phyloP scores from a whole-genome alignment of 1,140 invertebrate genomes.

The Cyphomyrmex costatus region DNA sequence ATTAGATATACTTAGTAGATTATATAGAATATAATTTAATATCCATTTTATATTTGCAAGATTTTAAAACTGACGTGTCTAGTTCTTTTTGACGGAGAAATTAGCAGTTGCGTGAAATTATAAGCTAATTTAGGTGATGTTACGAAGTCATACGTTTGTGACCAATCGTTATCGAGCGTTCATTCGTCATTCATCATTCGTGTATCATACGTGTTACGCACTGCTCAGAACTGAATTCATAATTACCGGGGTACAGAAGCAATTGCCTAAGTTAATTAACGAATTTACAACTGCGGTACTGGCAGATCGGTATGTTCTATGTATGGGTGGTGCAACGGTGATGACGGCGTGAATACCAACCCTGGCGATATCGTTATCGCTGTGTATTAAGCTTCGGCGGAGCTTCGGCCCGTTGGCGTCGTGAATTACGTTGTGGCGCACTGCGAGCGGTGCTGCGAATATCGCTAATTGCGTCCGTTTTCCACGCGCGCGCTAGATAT shows the following conservation, averaged over 20 bases:
- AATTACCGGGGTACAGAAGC: slow-evolving; percentile 77
- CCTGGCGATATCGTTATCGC: slow-evolving; percentile 70
- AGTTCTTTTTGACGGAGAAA: neutral
- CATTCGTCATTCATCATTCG: slow-evolving; percentile 4
- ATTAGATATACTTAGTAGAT: no score
- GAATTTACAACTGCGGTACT: slow-evolving; percentile 82
- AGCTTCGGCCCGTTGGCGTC: slow-evolving; percentile 24
- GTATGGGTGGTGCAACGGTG: neutral
- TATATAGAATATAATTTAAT: neutral
- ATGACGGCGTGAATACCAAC: slow-evolving; percentile 41
- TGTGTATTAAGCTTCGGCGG: slow-evolving; percentile 63
- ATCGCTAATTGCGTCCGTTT: slow-evolving; percentile 34
- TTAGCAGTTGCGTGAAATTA: neutral
- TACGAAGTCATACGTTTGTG: slow-evolving; percentile 13
- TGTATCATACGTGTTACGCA: slow-evolving; percentile 66
- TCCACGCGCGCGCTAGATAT: neutral
- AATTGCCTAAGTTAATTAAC: slow-evolving; percentile 85
- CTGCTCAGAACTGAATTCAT: slow-evolving; percentile 67
- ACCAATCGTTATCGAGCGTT: slow-evolving; percentile 29
- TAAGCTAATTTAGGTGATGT: neutral
- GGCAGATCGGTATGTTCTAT: slow-evolving; percentile 75
- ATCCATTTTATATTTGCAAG: neutral
- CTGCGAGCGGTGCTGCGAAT: neutral
- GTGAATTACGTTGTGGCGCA: slow-evolving; percentile 6
- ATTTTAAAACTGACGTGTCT: neutral